Evolutionary conservation across 2,888 invertebrate genomes (phyloP), one percentile per base, ranked within the genome.

Genomic region (Pedicia rivosa): DNA sequence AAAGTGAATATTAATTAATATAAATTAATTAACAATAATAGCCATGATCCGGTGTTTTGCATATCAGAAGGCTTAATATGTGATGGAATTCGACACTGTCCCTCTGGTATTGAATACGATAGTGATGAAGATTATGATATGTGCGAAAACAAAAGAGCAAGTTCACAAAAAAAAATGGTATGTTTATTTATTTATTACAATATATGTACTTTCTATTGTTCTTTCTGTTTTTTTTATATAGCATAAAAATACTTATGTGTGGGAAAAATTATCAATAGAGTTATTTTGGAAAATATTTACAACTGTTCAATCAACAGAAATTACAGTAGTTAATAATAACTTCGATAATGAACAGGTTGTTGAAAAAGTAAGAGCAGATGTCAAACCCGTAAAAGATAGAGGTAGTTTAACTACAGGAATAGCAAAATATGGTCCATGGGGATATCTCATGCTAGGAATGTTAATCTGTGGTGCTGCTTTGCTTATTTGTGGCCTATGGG

Each of bases 401-500:
- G 55, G 35, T n/a, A 58, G 61, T 2, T 49, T 65, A 10, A 63
- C 64, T 9, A 70, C 70, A 7, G 74, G 74, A 30, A 57, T 78
- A 43, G 72, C 73, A 40, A 75, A 74, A 37, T 78, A 78, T 53
- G 78, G 78, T 0, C 76, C 78, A 0, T 78, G 78, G 78, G 77
- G 77, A 46, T 78, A 78, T 51, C 63, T 78, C 25, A 74, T 78
- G 55, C 65, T 78, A 37, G 77, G 76, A 35, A 75, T 77, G 70
- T 59, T 78, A 26, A 67, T 77, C 44, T 77, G 76, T 51, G 76
- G 75, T 15, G 71, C 73, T 9, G 70, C 77, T 27, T 64, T 78
- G 47, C 68, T 77, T 62, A 72, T 78, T 56, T 78, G 77, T 48
- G 66, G 77, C 13, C 64, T 77, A 44, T 77, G 77, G 76, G 77